Conservation (phyloP, 2,888 invertebrate genomes). For the Cephus sareptanus region DNA sequence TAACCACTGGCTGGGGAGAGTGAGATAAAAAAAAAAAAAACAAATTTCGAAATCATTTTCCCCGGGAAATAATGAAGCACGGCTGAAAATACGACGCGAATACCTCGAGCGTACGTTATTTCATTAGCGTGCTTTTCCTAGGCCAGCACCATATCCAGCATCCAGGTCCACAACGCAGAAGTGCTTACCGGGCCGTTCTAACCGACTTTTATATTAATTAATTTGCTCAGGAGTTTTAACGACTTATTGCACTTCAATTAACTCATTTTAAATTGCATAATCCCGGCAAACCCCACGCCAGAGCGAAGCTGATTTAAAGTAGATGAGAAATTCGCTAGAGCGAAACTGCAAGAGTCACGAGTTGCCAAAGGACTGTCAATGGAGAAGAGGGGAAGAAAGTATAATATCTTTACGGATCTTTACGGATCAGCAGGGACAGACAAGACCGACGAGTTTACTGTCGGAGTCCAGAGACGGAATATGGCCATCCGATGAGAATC, state of each 20-base stretch:
- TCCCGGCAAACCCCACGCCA: slow-evolving; percentile 17
- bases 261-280: slow-evolving; percentile 56
- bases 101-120: slow-evolving; percentile 49
- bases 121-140: slow-evolving; percentile 47
- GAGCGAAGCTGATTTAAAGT: too few relatives aligned
- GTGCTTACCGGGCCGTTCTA: slow-evolving; percentile 35
- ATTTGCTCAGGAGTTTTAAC: slow-evolving; percentile 57
- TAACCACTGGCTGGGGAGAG: slow-evolving; percentile 13
- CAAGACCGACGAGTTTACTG: too few relatives aligned
- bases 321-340: too few relatives aligned
- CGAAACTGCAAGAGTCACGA: too few relatives aligned
- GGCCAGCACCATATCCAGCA: not conserved
- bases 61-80: slow-evolving; percentile 36
- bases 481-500: too few relatives aligned
- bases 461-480: too few relatives aligned
- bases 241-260: slow-evolving; percentile 61
- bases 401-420: too few relatives aligned
- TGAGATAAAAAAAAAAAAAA: not conserved
- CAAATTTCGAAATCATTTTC: slow-evolving; percentile 31
- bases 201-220: slow-evolving; percentile 57
- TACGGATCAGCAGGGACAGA: too few relatives aligned
- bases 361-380: too few relatives aligned
- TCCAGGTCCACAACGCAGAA: not conserved
- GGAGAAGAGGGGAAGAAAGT: too few relatives aligned
- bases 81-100: slow-evolving; percentile 23